Evolutionary conservation across 1,140 invertebrate genomes (phyloP), one percentile per base, ranked within the genome.

Genomic region (Drosophila albomicans): DNA sequence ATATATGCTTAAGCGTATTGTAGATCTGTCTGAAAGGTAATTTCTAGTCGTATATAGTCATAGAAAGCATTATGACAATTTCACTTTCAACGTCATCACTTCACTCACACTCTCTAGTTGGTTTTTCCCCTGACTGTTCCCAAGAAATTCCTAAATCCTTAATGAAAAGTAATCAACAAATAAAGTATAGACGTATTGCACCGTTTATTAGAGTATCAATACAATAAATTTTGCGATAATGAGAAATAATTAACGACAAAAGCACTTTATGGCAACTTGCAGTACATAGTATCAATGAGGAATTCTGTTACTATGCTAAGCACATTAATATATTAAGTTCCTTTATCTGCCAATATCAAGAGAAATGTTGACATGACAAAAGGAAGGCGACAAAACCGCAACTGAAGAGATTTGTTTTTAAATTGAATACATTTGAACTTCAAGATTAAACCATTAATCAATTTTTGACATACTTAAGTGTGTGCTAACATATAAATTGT

Each of bases 281-380:
- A 43, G n/a, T 5, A 38, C 35, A 25, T 25, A 38, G 6, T 38
- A 38, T 38, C 41, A 43, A 13, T 43, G 38, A 28, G 56, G 13
- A 45, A 45, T 25, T 58, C 20, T n/a, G 56, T 58, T 58, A 25
- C 56, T 45, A 58, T 58, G 56, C 56, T 43, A 28, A 13, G 38
- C 38, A 25, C 3, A 13, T 16, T 58, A 20, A 25, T 59, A 15
- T 28, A 45, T 59, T 45, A 11, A 8, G n/a, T 32, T 13, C 8
- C 13, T 4, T 61, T 61, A 61, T 61, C 58, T 48, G 4, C 1
- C 25, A 48, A 30, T 61, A 58, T 43, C 35, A 58, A 58, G 1
- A 57, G 20, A 25, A 25, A 41, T 41, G 54, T 57, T 57, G 15
- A 57, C 15, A 57, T 57, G 35, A 41, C 38, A 54, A n/a, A n/a